Conservation (phyloP, 2,113 vertebrate genomes). For the Orthochromis malagaraziensis region DNA sequence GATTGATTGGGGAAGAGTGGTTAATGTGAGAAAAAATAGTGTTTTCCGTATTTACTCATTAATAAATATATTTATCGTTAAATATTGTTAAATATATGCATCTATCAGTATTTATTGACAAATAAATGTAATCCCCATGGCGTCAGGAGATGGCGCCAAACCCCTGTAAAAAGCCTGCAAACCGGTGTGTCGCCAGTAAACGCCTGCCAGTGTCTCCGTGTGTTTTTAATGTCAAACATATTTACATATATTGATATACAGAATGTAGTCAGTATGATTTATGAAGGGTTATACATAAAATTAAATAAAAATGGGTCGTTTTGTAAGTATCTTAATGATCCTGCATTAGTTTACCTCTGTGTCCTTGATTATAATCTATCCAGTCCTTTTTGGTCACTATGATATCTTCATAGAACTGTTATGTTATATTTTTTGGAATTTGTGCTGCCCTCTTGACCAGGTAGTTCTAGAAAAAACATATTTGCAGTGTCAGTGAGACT, state of each 20-base stretch:
- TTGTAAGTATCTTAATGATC: background rate
- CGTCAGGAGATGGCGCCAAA: slow-evolving; percentile 45
- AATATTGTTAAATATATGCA: background rate
- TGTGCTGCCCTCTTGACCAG: background rate
- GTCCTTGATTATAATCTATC: background rate
- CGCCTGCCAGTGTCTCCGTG: background rate
- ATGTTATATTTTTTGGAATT: background rate
- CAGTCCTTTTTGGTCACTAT: background rate
- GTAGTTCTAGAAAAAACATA: background rate
- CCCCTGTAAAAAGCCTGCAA: background rate
- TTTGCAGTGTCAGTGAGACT: background rate
- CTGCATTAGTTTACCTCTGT: background rate
- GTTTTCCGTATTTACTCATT: background rate
- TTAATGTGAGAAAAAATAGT: rapidly evolving
- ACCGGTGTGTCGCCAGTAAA: background rate
- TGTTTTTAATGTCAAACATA: background rate
- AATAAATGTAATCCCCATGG: background rate
- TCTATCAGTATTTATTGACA: background rate
- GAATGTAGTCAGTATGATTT: background rate
- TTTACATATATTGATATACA: background rate
- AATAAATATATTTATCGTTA: background rate
- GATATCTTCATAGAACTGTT: background rate
- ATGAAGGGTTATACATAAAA: background rate
- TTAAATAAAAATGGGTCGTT: rapidly evolving
- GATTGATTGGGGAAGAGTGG: rapidly evolving